These are phyloP conservation scores for Parasteatoda lunata DNA, from an alignment of 2,888 invertebrate genomes.

Conservation along the genomic window DNA sequence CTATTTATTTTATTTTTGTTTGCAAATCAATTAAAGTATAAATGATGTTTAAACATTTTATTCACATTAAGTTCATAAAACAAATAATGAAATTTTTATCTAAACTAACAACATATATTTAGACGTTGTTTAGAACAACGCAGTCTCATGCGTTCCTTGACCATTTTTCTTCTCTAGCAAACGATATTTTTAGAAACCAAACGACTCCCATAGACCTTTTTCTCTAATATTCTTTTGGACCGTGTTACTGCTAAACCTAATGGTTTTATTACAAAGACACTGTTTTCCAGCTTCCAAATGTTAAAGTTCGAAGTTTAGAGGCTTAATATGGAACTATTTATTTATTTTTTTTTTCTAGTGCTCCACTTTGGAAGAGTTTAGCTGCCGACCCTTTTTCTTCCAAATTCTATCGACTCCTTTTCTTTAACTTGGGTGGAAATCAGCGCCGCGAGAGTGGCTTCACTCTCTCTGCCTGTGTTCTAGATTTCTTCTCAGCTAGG, in stretches of 20 bases:
- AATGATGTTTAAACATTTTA: too few relatives aligned
- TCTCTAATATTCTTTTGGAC: neutral
- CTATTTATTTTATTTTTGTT: too few relatives aligned
- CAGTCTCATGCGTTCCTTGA: too few relatives aligned
- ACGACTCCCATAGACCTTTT: neutral
- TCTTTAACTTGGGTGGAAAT: conserved; percentile 36
- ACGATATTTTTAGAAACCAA: neutral
- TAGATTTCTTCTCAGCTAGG: conserved; percentile 10
- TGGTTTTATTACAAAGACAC: conserved; percentile 35
- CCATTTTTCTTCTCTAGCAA: neutral
- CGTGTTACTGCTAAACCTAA: conserved; percentile 17
- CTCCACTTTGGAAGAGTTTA: conserved; percentile 41
- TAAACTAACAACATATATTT: too few relatives aligned
- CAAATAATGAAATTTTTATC: too few relatives aligned
- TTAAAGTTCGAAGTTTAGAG: conserved; percentile 11
- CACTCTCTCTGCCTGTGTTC: conserved; percentile 27
- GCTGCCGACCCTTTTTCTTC: neutral
- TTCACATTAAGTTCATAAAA: too few relatives aligned
- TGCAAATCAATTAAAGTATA: too few relatives aligned
- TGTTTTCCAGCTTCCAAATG: conserved; percentile 18
- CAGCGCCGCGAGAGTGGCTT: conserved; percentile 19
- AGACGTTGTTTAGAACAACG: too few relatives aligned
- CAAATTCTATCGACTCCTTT: conserved; percentile 13
- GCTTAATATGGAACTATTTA: conserved; percentile 39
- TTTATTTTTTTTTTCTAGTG: conserved; percentile 1